A percentile compares a stretch with the other conserved stretches of the same genome.
phyloP scores from a whole-genome alignment of 2,888 invertebrate genomes.

The Stenotaenia linearis region DNA sequence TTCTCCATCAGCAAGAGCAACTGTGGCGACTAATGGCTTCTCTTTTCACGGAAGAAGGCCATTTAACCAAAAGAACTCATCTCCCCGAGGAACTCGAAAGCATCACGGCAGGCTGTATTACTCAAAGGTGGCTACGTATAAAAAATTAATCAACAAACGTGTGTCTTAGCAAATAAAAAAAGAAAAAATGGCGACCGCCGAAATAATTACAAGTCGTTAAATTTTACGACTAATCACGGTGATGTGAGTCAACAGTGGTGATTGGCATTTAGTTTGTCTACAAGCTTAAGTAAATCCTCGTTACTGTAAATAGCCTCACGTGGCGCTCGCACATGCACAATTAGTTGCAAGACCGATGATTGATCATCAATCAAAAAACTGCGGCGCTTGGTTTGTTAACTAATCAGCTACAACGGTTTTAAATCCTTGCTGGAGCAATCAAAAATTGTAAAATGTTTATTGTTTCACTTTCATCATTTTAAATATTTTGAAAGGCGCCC shows the following conservation, averaged over 20 bases:
- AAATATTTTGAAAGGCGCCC: neutral
- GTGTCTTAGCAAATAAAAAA: neutral
- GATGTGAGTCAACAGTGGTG: neutral
- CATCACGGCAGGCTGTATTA: neutral
- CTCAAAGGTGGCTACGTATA: neutral
- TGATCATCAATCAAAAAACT: neutral
- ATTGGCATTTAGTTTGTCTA: conserved; percentile 24
- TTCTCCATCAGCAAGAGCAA: neutral
- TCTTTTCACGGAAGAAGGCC: neutral
- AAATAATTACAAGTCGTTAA: conserved; percentile 17
- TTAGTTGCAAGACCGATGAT: neutral
- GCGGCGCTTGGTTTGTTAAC: neutral
- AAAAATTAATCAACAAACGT: neutral
- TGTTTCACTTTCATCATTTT: neutral
- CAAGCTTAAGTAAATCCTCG: conserved; percentile 19
- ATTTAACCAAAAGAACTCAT: conserved; percentile 15
- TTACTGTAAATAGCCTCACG: conserved; percentile 3
- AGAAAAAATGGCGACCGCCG: neutral
- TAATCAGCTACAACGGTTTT: neutral
- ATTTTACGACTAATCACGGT: neutral
- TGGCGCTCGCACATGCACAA: neutral
- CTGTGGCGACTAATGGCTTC: conserved; percentile 1
- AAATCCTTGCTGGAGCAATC: neutral
- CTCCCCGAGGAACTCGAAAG: neutral
- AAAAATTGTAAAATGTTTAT: neutral